phyloP scores from a whole-genome alignment of 2,888 invertebrate genomes.

The Caenorhabditis virilis region DNA sequence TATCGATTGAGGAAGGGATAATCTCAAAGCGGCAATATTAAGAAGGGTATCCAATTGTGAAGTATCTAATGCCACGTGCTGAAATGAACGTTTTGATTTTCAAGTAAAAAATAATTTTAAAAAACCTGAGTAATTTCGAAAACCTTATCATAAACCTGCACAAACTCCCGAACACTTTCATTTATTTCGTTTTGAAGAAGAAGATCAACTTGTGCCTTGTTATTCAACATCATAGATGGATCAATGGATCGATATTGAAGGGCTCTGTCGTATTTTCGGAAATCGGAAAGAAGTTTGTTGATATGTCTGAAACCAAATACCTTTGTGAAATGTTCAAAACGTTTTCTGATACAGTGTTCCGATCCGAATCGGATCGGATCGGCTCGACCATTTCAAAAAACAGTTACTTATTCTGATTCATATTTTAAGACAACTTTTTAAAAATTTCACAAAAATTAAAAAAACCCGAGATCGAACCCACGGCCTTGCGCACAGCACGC shows the following conservation, averaged over 20 bases:
- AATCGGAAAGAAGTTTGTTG: slow-evolving; percentile 36
- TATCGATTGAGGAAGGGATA: slow-evolving; percentile 43
- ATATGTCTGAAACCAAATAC: slow-evolving; percentile 14
- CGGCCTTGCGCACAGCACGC: too few relatives aligned
- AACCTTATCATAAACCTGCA: slow-evolving; percentile 55
- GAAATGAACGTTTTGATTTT: too few relatives aligned
- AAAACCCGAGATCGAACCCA: too few relatives aligned
- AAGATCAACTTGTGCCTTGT: slow-evolving; percentile 51
- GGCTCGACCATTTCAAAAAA: too few relatives aligned
- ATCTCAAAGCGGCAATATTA: slow-evolving; percentile 38
- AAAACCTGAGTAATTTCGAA: slow-evolving; percentile 54
- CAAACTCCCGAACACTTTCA: slow-evolving; percentile 36
- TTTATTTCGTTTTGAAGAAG: slow-evolving; percentile 50
- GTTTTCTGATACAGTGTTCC: too few relatives aligned
- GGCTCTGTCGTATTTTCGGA: slow-evolving; percentile 44
- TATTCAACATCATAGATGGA: slow-evolving; percentile 59
- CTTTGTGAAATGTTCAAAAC: too few relatives aligned
- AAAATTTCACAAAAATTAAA: too few relatives aligned
- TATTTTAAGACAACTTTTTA: too few relatives aligned
- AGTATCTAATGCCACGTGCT: slow-evolving; percentile 46
- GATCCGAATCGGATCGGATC: too few relatives aligned
- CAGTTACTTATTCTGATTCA: too few relatives aligned
- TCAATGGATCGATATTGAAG: slow-evolving; percentile 61
- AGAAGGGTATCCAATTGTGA: slow-evolving; percentile 45
- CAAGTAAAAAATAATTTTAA: too few relatives aligned